phyloP scores from a whole-genome alignment of 92 coral and sea anemone species.

The Bergia sp. region DNA sequence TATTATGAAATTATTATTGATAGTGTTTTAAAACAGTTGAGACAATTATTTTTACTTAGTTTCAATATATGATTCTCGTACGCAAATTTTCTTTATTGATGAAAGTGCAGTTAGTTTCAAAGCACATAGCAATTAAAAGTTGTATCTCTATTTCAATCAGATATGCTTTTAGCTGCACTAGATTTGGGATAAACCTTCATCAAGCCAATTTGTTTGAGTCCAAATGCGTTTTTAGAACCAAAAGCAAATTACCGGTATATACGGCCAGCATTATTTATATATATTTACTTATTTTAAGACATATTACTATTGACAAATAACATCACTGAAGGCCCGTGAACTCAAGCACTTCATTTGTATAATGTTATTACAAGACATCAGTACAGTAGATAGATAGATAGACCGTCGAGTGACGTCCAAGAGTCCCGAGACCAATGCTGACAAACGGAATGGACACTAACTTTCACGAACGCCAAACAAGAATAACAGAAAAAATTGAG shows the following conservation, averaged over 20 bases:
- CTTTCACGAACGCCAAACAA: not conserved
- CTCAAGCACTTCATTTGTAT: conserved; percentile 18
- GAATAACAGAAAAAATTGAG: not conserved
- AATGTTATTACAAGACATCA: not conserved
- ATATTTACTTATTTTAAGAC: too few species aligned
- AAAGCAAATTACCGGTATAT: not conserved
- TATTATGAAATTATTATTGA: conserved; percentile 56
- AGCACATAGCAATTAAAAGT: not conserved
- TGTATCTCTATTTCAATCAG: not conserved
- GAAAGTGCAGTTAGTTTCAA: not conserved
- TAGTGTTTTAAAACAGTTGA: conserved; percentile 34
- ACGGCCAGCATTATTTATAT: not conserved
- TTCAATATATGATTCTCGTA: not conserved
- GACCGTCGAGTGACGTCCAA: not conserved
- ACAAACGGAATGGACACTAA: conserved; percentile 1
- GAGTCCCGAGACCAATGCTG: not conserved
- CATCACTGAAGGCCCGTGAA: not conserved
- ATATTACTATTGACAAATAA: not conserved
- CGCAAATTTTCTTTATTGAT: not conserved
- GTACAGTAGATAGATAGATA: not conserved
- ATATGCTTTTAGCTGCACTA: not conserved
- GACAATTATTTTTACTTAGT: conserved; percentile 37
- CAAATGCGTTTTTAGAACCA: not conserved
- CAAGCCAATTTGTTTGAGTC: not conserved
- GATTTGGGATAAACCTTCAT: not conserved